Percentiles rank a stretch among this genome's conserved stretches.
phyloP scores from a whole-genome alignment of 2,797 vertebrate genomes.

The Rhyacichthys aspro region DNA sequence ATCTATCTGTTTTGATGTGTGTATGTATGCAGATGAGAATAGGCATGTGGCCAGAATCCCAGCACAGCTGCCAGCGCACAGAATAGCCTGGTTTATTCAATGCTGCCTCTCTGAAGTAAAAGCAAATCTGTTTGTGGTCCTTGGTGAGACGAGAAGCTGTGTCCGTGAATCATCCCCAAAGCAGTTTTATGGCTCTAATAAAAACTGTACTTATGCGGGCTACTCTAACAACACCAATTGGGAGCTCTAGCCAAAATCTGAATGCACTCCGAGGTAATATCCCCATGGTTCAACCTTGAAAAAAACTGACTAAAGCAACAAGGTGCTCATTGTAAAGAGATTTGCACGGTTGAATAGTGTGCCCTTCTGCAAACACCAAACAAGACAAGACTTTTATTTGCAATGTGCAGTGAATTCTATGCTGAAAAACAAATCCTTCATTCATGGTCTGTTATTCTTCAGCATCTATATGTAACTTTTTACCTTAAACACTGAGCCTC shows the following conservation, averaged over 20 bases:
- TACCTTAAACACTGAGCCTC: too few relatives aligned
- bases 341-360: too few relatives aligned
- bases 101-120: neutral
- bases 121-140: conserved; percentile 4
- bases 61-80: conserved; percentile 8
- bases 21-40: conserved; percentile 13
- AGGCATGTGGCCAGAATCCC: conserved; percentile 10
- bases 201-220: conserved; percentile 18
- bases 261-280: neutral
- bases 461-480: too few relatives aligned
- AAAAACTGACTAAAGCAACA: too few relatives aligned
- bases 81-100: conserved; percentile 1
- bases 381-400: too few relatives aligned
- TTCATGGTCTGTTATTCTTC: too few relatives aligned
- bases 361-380: too few relatives aligned
- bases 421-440: too few relatives aligned
- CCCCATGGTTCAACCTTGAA: neutral
- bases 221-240: conserved; percentile 14
- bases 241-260: conserved; percentile 5
- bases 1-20: conserved; percentile 5
- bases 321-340: too few relatives aligned
- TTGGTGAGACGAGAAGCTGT: conserved; percentile 10
- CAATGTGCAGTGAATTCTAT: too few relatives aligned
- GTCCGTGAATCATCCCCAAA: conserved; percentile 29
- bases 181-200: conserved; percentile 24